A percentile compares a stretch with the other conserved stretches of the same genome.
Conservation (phyloP, 2,888 invertebrate species). For the Falcaria lacertinaria region DNA sequence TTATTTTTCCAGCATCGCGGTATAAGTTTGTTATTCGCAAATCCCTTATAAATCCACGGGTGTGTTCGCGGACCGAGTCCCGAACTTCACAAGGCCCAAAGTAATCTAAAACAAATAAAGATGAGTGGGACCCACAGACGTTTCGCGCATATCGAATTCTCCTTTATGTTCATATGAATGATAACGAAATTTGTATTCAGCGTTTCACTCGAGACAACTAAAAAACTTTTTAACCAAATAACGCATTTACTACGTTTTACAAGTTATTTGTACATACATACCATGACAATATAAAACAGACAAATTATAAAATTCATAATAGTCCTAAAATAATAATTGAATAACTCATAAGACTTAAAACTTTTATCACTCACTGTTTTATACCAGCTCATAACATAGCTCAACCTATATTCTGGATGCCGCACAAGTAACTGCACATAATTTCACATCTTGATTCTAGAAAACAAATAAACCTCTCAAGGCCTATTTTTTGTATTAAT, state of each 20-base stretch:
- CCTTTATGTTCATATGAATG: constrained; percentile 61
- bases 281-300: too few species aligned
- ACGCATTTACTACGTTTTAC: constrained; percentile 27
- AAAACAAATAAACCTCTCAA: too few species aligned
- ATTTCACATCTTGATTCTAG: too few species aligned
- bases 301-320: too few species aligned
- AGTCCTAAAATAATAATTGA: too few species aligned
- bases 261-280: too few species aligned
- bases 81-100: constrained; percentile 62
- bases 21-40: constrained; percentile 41
- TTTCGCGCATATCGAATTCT: constrained; percentile 61
- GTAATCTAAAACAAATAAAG: constrained; percentile 77
- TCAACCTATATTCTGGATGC: too few species aligned
- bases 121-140: constrained; percentile 63
- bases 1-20: constrained; percentile 45
- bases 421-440: too few species aligned
- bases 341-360: too few species aligned
- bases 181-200: constrained; percentile 53
- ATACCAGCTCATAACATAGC: too few species aligned
- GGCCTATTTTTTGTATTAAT: too few species aligned
- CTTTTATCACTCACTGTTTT: too few species aligned
- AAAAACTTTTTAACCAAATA: constrained; percentile 11
- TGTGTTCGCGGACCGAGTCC: constrained; percentile 47
- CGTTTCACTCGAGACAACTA: constrained; percentile 25
- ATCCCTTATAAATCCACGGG: constrained; percentile 56